Evolutionary conservation across 2,888 invertebrate species (phyloP).

Genomic region (Drosophila suboccidentalis): DNA sequence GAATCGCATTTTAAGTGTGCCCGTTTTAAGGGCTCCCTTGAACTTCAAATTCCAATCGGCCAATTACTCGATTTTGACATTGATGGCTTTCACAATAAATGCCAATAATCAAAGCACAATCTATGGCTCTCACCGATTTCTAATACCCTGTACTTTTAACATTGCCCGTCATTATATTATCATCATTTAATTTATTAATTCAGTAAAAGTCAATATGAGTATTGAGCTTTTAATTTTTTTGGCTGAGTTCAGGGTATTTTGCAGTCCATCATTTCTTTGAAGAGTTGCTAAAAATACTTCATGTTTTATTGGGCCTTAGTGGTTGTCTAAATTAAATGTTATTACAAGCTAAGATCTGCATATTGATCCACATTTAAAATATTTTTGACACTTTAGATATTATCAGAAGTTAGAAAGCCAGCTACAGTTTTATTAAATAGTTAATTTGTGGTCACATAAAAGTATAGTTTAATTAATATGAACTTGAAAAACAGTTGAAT

Average conservation of each 20-base stretch:
- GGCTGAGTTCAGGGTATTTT: neutral
- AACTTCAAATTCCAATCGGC: conserved; percentile 40
- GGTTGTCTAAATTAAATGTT: no score
- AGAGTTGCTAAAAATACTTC: neutral
- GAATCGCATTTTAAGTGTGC: conserved; percentile 64
- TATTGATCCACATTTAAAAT: neutral
- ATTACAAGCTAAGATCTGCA: neutral
- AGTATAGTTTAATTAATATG: neutral
- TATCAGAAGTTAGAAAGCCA: neutral
- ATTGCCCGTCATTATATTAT: no score
- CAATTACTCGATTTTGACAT: conserved; percentile 9
- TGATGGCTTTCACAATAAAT: conserved; percentile 16
- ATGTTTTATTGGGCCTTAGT: no score
- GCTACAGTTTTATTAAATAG: neutral
- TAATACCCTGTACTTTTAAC: neutral
- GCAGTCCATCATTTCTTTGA: neutral
- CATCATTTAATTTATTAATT: no score
- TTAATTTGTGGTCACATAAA: neutral
- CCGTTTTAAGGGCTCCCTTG: conserved; percentile 33
- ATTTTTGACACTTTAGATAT: neutral
- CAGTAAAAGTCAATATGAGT: no score
- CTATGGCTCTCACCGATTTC: neutral
- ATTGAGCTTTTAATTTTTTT: neutral
- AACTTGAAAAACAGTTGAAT: neutral
- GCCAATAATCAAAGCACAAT: neutral